Base-by-base conservation (phyloP, 2,888 invertebrate species). In the Camptogramma bilineatum region DNA sequence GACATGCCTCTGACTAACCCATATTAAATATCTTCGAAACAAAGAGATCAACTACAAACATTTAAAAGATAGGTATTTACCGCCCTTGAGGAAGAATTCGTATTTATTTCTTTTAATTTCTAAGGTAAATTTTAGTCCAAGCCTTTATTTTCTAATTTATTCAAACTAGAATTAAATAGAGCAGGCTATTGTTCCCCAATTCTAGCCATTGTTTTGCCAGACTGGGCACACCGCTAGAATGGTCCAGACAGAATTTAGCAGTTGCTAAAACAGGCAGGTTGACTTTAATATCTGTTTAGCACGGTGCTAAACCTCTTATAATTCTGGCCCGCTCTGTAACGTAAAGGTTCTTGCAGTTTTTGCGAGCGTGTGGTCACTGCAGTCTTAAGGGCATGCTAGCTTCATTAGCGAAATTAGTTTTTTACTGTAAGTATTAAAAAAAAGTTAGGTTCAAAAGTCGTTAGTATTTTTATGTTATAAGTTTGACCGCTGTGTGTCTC, bases 261-360 rank as follows among this genome's bases (percentile, higher is more conserved):
- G 44, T 44, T 17, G 16, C 17, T 44, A 44, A 44, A 44, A 17
- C 17, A 44, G 52, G 21, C 31, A 13, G 47, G 10, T 16, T 3
- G 44, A 44, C 44, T 91, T 88, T 85, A 87, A 85, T 83, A 86
- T 39, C 34, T 89, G 87, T 86, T 81, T 77, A 82, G 73, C 65
- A 71, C 72, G 57, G 62, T 63, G 75, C 78, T 75, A 78, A 77
- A 78, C 78, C 34, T 39, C 34, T 39, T 39, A 39, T 44, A 44
- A 44, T 44, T 44, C 44, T 44, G 17, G 44, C 73, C 68, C 64
- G 72, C 80, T 48, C 56, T 50, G 31, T 57, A 18, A 84, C 89
- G 88, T 91, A 89, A 88, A 90, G 86, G 84, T 86, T 84, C 88
- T 85, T 85, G 88, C 86, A 90, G 90, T 92, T 92, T 92, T 92